Conservation (phyloP, 2,797 vertebrate species). For the Urophycis tenuis region DNA sequence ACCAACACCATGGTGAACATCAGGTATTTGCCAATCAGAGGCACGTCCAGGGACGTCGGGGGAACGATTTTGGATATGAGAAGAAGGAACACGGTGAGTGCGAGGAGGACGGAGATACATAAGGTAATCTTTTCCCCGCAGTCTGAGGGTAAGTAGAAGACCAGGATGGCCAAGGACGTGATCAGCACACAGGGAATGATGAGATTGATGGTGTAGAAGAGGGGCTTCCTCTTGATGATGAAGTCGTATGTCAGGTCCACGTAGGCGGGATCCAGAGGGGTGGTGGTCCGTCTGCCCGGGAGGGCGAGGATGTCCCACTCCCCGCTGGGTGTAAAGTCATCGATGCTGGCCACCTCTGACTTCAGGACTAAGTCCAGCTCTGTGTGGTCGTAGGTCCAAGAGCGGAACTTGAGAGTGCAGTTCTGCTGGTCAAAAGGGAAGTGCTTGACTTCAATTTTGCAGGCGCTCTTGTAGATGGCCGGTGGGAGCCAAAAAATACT, state of each 20-base stretch:
- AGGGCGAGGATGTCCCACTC: conserved; percentile 96
- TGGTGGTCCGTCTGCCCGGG: conserved; percentile 84
- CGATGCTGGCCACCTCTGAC: conserved; percentile 79
- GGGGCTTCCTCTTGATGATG: conserved; percentile 90
- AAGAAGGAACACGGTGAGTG: conserved; percentile 92
- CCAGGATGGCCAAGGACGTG: conserved; percentile 91
- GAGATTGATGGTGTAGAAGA: conserved; percentile 97
- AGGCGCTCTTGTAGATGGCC: conserved; percentile 95
- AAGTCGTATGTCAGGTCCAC: conserved; percentile 95
- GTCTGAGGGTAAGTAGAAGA: conserved; percentile 94
- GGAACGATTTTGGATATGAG: conserved; percentile 97
- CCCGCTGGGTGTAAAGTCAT: conserved; percentile 92
- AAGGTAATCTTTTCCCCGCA: conserved; percentile 97
- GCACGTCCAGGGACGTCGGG: conserved; percentile 91
- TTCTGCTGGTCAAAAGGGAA: conserved; percentile 98
- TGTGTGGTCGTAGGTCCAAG: conserved; percentile 94
- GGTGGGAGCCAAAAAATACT: conserved; percentile 89
- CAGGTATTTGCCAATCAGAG: conserved; percentile 92
- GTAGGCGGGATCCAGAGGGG: conserved; percentile 81
- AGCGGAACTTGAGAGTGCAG: conserved; percentile 93
- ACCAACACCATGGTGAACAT: conserved; percentile 99
- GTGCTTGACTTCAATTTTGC: conserved; percentile 95
- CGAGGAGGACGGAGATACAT: conserved; percentile 92
- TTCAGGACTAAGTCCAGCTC: conserved; percentile 91
- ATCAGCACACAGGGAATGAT: conserved; percentile 94